These are phyloP conservation scores for Rapana venosa DNA, from an alignment of 2,888 invertebrate genomes.

Conservation along the genomic window DNA sequence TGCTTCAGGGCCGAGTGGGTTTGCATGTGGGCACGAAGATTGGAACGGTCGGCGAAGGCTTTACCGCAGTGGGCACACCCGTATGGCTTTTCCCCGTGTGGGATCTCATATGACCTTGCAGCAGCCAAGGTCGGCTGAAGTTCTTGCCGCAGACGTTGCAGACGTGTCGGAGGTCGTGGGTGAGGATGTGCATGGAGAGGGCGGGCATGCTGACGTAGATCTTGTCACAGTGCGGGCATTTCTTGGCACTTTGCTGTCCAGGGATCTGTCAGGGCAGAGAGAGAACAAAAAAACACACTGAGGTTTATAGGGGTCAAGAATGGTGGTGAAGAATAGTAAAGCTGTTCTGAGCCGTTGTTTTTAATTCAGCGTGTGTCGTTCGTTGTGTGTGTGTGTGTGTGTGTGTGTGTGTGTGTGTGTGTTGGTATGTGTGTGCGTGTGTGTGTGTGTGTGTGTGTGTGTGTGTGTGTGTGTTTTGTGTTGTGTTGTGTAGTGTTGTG, in stretches of 20 bases:
- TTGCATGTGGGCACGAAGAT: conserved; percentile 95
- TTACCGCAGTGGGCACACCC: conserved; percentile 95
- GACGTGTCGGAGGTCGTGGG: conserved; percentile 95
- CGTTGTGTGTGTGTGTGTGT: no score
- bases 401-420: no score
- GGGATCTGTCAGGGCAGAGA: conserved; percentile 80
- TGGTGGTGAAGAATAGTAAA: no score
- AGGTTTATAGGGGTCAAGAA: no score
- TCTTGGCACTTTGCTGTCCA: conserved; percentile 96
- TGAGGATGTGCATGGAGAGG: conserved; percentile 93
- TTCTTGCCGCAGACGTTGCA: conserved; percentile 96
- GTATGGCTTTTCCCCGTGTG: conserved; percentile 90
- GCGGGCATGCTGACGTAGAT: conserved; percentile 99
- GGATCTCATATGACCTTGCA: conserved; percentile 82
- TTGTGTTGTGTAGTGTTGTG: no score
- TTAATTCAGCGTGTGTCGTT: no score
- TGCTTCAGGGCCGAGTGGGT: conserved; percentile 95
- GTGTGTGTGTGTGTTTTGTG: no score
- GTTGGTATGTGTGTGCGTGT: no score
- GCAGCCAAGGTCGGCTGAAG: conserved; percentile 97
- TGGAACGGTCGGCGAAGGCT: conserved; percentile 95
- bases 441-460: no score
- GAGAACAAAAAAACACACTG: not conserved
- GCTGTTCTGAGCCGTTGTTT: no score
- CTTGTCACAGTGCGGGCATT: conserved; percentile 96